Conservation (phyloP, 2,113 vertebrate species). For the Anguilla rostrata region DNA sequence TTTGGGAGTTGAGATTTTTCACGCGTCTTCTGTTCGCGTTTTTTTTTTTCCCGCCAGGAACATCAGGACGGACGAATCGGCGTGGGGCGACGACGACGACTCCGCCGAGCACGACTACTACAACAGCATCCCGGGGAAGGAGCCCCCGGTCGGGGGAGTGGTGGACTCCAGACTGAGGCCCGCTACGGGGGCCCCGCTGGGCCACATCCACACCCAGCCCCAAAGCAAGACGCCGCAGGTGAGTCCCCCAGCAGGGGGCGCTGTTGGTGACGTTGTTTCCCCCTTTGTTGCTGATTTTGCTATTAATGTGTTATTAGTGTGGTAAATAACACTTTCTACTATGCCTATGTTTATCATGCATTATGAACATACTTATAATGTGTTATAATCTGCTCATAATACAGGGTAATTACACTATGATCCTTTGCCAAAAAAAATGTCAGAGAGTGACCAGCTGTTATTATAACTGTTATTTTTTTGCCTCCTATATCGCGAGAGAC, state of each 20-base stretch:
- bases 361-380: too few species aligned
- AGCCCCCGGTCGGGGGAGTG: constrained; percentile 85
- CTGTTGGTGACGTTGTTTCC: too few species aligned
- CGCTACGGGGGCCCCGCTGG: constrained; percentile 37
- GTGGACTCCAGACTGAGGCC: constrained; percentile 82
- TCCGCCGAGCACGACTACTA: constrained; percentile 83
- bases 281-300: too few species aligned
- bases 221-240: constrained; percentile 68
- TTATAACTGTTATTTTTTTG: too few species aligned
- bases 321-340: too few species aligned
- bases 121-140: constrained; percentile 95
- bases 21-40: not conserved
- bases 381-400: too few species aligned
- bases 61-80: constrained; percentile 70
- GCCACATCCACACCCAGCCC: constrained; percentile 71
- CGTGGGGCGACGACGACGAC: constrained; percentile 83
- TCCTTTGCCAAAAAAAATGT: too few species aligned
- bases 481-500: too few species aligned
- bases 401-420: too few species aligned
- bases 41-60: constrained; percentile 55
- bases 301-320: too few species aligned
- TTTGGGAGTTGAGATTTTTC: not conserved
- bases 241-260: constrained; percentile 7
- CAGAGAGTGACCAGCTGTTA: too few species aligned
- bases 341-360: too few species aligned